A percentile compares a stretch with the other conserved stretches of the same genome.
Evolutionary conservation across 2,797 vertebrate species (phyloP).

Genomic region (Arctocebus calabarensis): DNA sequence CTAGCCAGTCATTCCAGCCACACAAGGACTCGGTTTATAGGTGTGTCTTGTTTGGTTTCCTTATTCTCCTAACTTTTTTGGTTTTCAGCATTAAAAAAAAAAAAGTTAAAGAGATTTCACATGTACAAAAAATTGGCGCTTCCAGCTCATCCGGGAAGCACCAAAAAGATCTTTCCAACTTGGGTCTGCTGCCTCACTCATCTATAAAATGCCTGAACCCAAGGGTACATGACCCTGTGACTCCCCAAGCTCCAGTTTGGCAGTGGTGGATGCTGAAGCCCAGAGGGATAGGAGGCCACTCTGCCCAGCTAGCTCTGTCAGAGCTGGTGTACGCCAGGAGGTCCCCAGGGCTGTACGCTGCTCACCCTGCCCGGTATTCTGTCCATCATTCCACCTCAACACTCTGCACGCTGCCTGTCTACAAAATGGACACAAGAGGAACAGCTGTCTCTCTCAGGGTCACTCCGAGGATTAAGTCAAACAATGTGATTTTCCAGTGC

Average conservation of each 20-base stretch:
- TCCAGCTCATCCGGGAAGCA: neutral
- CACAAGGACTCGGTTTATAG: neutral
- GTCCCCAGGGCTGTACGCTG: rapidly evolving
- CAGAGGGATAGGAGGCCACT: neutral
- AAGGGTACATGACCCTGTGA: neutral
- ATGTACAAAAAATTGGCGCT: neutral
- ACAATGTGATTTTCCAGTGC: neutral
- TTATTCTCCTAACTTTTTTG: neutral
- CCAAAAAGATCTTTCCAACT: neutral
- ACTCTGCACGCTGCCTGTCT: neutral
- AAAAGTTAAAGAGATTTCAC: neutral
- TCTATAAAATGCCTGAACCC: neutral
- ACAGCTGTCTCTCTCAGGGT: neutral
- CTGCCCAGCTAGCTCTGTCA: neutral
- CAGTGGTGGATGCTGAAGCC: neutral
- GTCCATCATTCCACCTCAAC: rapidly evolving
- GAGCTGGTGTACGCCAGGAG: neutral
- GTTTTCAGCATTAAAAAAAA: neutral
- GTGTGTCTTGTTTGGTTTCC: neutral
- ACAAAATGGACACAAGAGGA: neutral
- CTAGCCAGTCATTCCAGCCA: neutral
- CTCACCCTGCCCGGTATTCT: neutral
- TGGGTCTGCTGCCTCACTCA: neutral
- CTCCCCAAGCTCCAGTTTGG: too few species aligned
- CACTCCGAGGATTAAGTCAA: neutral